Percentiles rank a stretch among this genome's conserved stretches.
Conservation (phyloP, 2,113 vertebrate genomes). For the Dasypus novemcinctus region DNA sequence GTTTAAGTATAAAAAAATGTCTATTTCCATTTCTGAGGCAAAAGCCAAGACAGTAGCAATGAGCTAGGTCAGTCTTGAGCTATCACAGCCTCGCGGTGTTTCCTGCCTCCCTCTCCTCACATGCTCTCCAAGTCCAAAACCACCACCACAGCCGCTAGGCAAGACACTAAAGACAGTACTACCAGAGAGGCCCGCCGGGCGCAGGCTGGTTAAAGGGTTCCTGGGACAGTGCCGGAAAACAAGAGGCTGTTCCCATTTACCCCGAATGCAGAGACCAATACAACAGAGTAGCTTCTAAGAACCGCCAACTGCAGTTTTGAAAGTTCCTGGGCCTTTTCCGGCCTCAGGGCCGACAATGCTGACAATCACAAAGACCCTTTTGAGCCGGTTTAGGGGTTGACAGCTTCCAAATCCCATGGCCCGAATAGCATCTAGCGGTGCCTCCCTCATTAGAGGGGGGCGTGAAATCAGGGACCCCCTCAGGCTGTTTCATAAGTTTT, state of each 20-base stretch:
- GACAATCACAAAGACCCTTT: not conserved
- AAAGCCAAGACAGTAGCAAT: not conserved
- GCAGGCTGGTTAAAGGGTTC: not conserved
- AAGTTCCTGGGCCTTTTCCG: conserved; percentile 21
- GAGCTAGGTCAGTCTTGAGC: not conserved
- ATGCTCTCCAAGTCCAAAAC: not conserved
- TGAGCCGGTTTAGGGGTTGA: too few relatives aligned
- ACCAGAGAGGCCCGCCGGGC: not conserved
- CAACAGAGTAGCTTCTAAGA: not conserved
- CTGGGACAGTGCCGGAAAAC: not conserved
- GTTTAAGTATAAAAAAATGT: not conserved
- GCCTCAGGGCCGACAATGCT: not conserved
- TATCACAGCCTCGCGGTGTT: not conserved
- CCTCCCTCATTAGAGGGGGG: not conserved
- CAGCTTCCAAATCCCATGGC: not conserved
- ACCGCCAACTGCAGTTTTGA: not conserved
- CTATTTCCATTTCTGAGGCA: conserved; percentile 1
- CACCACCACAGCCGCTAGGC: not conserved
- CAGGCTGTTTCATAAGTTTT: not conserved
- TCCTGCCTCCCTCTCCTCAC: not conserved
- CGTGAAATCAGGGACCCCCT: not conserved
- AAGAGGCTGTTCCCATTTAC: not conserved
- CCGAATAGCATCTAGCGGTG: not conserved
- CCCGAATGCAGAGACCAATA: not conserved
- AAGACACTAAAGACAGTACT: not conserved